A percentile compares a stretch with the other conserved stretches of the same genome.
These are phyloP conservation scores for Drosophila bunnanda DNA, from an alignment of 2,888 invertebrate species.

Conservation along the genomic window DNA sequence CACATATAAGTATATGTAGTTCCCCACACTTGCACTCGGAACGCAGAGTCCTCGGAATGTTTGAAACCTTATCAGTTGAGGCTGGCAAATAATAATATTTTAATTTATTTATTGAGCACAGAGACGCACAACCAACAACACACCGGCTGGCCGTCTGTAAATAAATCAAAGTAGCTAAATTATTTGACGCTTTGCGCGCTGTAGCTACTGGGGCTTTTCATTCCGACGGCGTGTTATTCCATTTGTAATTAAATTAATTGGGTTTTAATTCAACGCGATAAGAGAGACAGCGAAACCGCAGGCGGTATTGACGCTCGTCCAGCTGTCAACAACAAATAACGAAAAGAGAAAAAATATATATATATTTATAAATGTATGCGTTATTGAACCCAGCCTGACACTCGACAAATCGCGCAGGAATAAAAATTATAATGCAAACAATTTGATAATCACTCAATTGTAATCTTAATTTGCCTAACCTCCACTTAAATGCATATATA, in stretches of 20 bases:
- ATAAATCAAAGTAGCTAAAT: conserved; percentile 67
- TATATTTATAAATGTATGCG: conserved; percentile 39
- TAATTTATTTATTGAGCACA: conserved; percentile 75
- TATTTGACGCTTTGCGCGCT: conserved; percentile 41
- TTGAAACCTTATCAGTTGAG: conserved; percentile 58
- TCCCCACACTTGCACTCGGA: background rate
- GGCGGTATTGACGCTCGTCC: conserved; percentile 48
- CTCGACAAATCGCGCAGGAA: conserved; percentile 76
- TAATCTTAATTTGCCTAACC: conserved; percentile 54
- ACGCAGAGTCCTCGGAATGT: conserved; percentile 10
- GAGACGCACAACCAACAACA: conserved; percentile 21
- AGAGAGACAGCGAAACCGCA: conserved; percentile 25
- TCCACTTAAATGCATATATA: conserved; percentile 30
- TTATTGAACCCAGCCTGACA: conserved; percentile 78
- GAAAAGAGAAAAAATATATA: conserved; percentile 19
- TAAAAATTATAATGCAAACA: conserved; percentile 64
- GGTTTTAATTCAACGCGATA: conserved; percentile 82
- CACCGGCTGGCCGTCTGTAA: conserved; percentile 47
- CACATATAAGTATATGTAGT: conserved; percentile 5
- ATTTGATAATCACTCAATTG: conserved; percentile 71
- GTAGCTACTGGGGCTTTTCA: conserved; percentile 27
- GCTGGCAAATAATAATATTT: conserved; percentile 77
- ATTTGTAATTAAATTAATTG: conserved; percentile 85
- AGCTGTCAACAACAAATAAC: conserved; percentile 66
- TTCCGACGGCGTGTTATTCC: conserved; percentile 72